Evolutionary conservation across 2,888 invertebrate genomes (phyloP), one percentile per base, ranked within the genome.

Genomic region (Lathronympha strigana): DNA sequence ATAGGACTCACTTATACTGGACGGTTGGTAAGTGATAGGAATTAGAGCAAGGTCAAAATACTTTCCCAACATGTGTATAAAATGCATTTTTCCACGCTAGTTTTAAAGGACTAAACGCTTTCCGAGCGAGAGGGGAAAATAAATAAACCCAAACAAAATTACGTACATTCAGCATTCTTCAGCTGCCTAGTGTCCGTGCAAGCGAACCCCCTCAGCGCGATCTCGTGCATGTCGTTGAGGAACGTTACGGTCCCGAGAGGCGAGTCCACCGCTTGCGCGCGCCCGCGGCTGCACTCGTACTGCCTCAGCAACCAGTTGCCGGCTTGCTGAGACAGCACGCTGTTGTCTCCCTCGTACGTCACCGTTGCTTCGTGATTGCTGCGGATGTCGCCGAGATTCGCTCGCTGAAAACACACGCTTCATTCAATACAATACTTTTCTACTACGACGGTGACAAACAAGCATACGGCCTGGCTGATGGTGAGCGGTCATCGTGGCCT

Each of bases 301-400:
- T 95, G 95, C 0, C 95, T 86, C 51, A 96, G 81, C 61, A 98
- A 88, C 95, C 97, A 98, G 88, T 98, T 98, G 77, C 96, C 96
- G 0, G 97, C 95, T 85, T 98, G 98, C 79, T 98, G 98, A 0
- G 96, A 93, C 2, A 98, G 92, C 21, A 98, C 98, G 85, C 97
- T 98, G 88, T 98, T 98, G 88, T 98, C 98, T 0, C 98, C 98
- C 83, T 98, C 98, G 84, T 97, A 98, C 0, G 98, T 98, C 62
- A 97, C 96, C 43, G 96, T 95, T 0, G 98, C 96, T 84, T 98
- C 98, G 84, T 97, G 96, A 84, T 97, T 96, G 78, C 95, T 95
- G 9, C 97, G 93, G 67, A 98, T 91, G 69, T 96, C 96, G 36
- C 98, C 98, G 23, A 98, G 90, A 72, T 97, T 95, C 17, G 97